Percentiles rank a stretch among this genome's conserved stretches.
Conservation (phyloP, 53 echinoderm and acorn worm species). For the Luidia sarsii region DNA sequence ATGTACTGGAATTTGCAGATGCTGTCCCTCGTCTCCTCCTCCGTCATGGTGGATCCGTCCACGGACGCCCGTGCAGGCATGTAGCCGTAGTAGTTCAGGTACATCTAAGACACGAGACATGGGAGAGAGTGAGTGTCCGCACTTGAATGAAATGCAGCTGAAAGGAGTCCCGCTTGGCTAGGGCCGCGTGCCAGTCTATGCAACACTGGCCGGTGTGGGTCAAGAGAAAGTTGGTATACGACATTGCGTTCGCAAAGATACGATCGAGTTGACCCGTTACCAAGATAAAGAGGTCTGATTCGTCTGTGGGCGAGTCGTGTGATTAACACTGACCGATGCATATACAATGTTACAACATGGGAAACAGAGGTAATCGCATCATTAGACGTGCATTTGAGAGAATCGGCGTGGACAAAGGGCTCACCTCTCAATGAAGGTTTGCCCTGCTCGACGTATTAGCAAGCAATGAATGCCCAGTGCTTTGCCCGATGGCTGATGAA, state of each 20-base stretch:
- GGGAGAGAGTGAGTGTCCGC: neutral
- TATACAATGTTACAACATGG: no score
- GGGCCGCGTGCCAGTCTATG: no score
- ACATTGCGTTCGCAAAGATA: neutral
- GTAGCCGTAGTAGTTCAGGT: constrained; percentile 1
- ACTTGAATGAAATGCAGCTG: neutral
- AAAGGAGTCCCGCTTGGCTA: neutral
- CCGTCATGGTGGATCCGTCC: neutral
- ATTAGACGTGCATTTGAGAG: no score
- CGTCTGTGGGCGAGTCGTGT: no score
- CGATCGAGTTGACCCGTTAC: neutral
- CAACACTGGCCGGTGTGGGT: no score
- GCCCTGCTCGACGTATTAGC: no score
- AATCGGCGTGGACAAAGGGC: no score
- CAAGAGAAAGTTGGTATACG: neutral
- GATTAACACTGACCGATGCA: no score
- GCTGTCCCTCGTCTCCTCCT: neutral
- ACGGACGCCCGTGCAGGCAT: neutral
- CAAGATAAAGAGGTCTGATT: neutral
- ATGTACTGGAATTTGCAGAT: constrained; percentile 7
- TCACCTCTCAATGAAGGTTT: no score
- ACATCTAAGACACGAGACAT: neutral
- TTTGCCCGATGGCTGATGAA: no score
- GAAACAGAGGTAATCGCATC: no score
- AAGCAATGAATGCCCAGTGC: no score